These are phyloP conservation scores for Takifugu rubripes DNA, from an alignment of 2,797 vertebrate species.

Conservation along the genomic window DNA sequence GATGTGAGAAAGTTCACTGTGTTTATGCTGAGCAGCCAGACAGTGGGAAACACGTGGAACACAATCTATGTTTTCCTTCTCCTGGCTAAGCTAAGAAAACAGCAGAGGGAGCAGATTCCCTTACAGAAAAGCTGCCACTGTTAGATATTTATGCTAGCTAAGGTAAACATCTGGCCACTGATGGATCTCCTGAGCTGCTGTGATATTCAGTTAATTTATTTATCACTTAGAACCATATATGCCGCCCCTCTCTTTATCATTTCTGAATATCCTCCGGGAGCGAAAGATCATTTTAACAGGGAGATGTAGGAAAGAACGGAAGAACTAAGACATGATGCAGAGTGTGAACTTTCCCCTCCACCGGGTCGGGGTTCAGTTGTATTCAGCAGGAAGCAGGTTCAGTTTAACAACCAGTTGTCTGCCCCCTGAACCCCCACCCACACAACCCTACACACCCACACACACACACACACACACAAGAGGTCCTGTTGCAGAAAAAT, in stretches of 20 bases:
- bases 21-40: slow-evolving; percentile 69
- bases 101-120: slow-evolving; percentile 72
- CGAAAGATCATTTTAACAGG: slow-evolving; percentile 14
- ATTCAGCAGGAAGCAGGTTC: slow-evolving; percentile 49
- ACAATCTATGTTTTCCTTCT: slow-evolving; percentile 74
- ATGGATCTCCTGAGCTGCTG: slow-evolving; percentile 54
- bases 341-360: slow-evolving; percentile 58
- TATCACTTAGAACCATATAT: slow-evolving; percentile 73
- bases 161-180: slow-evolving; percentile 71
- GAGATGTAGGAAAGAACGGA: slow-evolving; percentile 11
- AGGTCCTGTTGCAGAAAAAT: slow-evolving; percentile 48
- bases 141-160: slow-evolving; percentile 75
- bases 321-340: slow-evolving; percentile 28
- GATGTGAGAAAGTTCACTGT: slow-evolving; percentile 60
- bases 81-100: slow-evolving; percentile 74
- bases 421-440: slow-evolving; percentile 2
- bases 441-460: too few species aligned
- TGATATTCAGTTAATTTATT: slow-evolving; percentile 65
- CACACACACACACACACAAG: slow-evolving; percentile 16
- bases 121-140: slow-evolving; percentile 73
- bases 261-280: slow-evolving; percentile 27
- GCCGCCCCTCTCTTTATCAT: slow-evolving; percentile 1
- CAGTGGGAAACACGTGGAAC: slow-evolving; percentile 66
- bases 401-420: slow-evolving; percentile 45
- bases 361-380: slow-evolving; percentile 62